Evolutionary conservation across 2,797 vertebrate genomes (phyloP).

Genomic region (Synaphobranchus kaupii): DNA sequence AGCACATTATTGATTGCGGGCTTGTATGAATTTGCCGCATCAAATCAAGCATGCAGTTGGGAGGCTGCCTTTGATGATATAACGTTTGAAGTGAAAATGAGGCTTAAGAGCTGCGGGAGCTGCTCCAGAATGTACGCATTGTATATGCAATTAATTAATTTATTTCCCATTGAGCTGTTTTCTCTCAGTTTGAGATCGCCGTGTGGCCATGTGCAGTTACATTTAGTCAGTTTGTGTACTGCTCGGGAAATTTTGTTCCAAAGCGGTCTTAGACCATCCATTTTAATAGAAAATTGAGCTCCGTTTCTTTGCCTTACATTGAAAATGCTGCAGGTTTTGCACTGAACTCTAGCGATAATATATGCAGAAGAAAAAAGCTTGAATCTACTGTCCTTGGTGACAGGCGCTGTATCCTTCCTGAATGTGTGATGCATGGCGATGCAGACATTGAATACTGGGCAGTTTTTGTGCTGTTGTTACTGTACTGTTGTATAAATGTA

Average conservation of each 20-base stretch:
- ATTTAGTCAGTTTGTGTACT: conserved; percentile 34
- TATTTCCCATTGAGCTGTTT: conserved; percentile 67
- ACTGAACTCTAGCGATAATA: conserved; percentile 53
- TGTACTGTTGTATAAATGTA: conserved; percentile 33
- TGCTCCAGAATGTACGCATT: conserved; percentile 55
- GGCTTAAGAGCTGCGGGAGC: conserved; percentile 59
- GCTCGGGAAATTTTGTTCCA: conserved; percentile 43
- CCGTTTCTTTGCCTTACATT: conserved; percentile 45
- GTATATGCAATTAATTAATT: conserved; percentile 71
- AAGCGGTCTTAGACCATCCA: conserved; percentile 9
- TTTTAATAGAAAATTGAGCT: not conserved
- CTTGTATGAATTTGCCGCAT: conserved; percentile 73
- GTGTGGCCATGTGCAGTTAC: conserved; percentile 45
- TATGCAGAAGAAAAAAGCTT: conserved; percentile 48
- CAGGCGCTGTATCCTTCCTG: conserved; percentile 56
- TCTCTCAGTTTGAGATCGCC: conserved; percentile 50
- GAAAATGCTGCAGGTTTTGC: conserved; percentile 69
- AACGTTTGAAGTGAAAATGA: conserved; percentile 74
- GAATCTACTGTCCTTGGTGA: conserved; percentile 43
- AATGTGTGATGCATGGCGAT: conserved; percentile 61
- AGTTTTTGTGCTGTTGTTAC: conserved; percentile 39
- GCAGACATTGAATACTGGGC: conserved; percentile 29
- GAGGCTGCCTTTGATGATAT: conserved; percentile 62
- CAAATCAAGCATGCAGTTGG: conserved; percentile 64
- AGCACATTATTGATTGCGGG: conserved; percentile 73